Evolutionary conservation across 2,888 invertebrate species (phyloP).

Genomic region (Drosophila kambysellisi): DNA sequence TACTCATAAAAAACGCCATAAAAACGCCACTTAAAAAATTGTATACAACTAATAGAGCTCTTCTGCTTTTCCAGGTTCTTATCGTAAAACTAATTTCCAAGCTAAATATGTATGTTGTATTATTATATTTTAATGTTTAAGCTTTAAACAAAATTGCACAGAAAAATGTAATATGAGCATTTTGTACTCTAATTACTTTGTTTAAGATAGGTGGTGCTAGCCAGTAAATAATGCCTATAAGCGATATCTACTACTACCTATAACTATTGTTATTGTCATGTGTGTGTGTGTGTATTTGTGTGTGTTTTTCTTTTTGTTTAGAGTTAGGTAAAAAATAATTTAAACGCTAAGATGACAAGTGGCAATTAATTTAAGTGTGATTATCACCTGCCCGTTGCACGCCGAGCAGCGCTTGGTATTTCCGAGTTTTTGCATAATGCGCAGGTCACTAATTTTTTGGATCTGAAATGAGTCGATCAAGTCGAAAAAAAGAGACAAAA

Average conservation of each 20-base stretch:
- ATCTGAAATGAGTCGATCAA: slow-evolving; percentile 54
- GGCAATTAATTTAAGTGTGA: slow-evolving; percentile 81
- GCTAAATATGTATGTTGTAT: slow-evolving; percentile 24
- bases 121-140: slow-evolving; percentile 41
- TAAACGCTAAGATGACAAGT: slow-evolving; percentile 80
- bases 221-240: slow-evolving; percentile 33
- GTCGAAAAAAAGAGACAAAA: slow-evolving; percentile 6
- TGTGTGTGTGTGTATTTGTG: slow-evolving; percentile 24
- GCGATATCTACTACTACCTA: slow-evolving; percentile 30
- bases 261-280: slow-evolving; percentile 24
- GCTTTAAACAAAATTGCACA: slow-evolving; percentile 68
- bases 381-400: slow-evolving; percentile 77
- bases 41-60: slow-evolving; percentile 72
- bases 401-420: slow-evolving; percentile 61
- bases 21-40: slow-evolving; percentile 49
- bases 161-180: slow-evolving; percentile 41
- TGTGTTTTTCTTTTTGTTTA: slow-evolving; percentile 40
- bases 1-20: slow-evolving; percentile 57
- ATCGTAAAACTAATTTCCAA: slow-evolving; percentile 69
- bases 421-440: slow-evolving; percentile 65
- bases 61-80: slow-evolving; percentile 57
- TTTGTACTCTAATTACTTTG: slow-evolving; percentile 52
- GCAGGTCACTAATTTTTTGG: slow-evolving; percentile 73
- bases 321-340: slow-evolving; percentile 74
- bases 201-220: slow-evolving; percentile 28